phyloP scores from a whole-genome alignment of 2,797 vertebrate species.

The Myripristis jacobus region DNA sequence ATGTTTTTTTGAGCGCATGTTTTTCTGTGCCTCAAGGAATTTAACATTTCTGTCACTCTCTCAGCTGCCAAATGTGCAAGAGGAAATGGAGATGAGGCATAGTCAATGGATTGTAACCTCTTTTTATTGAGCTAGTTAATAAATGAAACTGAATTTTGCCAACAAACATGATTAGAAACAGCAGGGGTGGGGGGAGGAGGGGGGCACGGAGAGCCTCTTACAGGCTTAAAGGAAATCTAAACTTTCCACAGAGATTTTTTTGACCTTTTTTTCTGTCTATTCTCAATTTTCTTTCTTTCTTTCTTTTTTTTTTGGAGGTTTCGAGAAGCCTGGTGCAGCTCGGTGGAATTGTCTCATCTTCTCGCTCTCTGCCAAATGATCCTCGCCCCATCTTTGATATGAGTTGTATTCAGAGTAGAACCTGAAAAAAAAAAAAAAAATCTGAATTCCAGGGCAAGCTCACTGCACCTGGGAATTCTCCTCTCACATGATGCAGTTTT shows the following conservation, averaged over 20 bases:
- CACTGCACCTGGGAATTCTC: slow-evolving; percentile 68
- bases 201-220: slow-evolving; percentile 13
- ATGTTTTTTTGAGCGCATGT: slow-evolving; percentile 19
- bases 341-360: slow-evolving; percentile 51
- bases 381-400: slow-evolving; percentile 60
- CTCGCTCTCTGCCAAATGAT: slow-evolving; percentile 59
- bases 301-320: slow-evolving; percentile 33
- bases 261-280: slow-evolving; percentile 43
- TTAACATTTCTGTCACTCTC: slow-evolving; percentile 34
- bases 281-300: slow-evolving; percentile 18
- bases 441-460: slow-evolving; percentile 72
- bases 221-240: slow-evolving; percentile 11
- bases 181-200: not conserved
- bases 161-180: slow-evolving; percentile 19
- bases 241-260: slow-evolving; percentile 23
- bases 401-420: slow-evolving; percentile 51
- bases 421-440: no score
- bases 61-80: slow-evolving; percentile 9
- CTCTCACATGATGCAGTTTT: slow-evolving; percentile 54
- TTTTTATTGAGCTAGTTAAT: slow-evolving; percentile 11
- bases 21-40: slow-evolving; percentile 17
- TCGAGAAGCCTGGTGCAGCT: slow-evolving; percentile 33
- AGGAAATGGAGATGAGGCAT: slow-evolving; percentile 13
- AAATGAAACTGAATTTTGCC: slow-evolving; percentile 17
- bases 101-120: slow-evolving; percentile 13